Percentiles rank a stretch among this genome's conserved stretches.
Evolutionary conservation across 2,113 vertebrate genomes (phyloP).

Genomic region (Bombycilla garrulus): DNA sequence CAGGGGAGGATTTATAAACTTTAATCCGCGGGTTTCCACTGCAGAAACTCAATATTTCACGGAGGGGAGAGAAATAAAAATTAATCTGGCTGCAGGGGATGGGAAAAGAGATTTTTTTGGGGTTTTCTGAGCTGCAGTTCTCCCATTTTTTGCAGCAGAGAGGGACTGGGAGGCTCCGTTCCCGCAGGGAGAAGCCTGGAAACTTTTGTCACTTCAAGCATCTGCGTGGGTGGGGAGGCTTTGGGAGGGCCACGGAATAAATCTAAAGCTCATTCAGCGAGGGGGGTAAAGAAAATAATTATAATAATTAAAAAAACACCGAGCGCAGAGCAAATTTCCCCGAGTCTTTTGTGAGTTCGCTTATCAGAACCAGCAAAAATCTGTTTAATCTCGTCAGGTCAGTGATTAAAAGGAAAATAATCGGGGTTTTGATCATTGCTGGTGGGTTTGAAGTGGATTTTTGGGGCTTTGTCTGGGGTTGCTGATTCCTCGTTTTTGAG

Average conservation of each 20-base stretch:
- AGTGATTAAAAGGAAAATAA: accelerated
- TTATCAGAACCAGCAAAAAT: accelerated
- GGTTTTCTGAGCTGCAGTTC: neutral
- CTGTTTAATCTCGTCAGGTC: accelerated
- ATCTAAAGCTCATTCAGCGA: neutral
- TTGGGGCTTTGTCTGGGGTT: neutral
- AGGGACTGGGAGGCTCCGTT: neutral
- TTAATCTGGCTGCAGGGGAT: accelerated
- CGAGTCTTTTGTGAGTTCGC: accelerated
- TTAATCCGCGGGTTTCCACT: neutral
- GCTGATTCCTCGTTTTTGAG: accelerated
- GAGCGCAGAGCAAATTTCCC: accelerated
- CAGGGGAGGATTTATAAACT: neutral
- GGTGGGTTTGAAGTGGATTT: neutral
- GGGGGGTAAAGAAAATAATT: neutral
- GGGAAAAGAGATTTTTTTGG: neutral
- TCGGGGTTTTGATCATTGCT: accelerated
- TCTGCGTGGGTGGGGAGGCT: slow-evolving; percentile 84
- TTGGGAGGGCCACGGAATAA: slow-evolving; percentile 59
- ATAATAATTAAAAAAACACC: neutral
- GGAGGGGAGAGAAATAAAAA: accelerated
- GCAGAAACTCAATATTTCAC: accelerated
- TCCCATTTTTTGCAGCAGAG: neutral
- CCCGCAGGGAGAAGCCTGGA: slow-evolving; percentile 54
- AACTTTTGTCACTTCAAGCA: slow-evolving; percentile 78